Evolutionary conservation across 2,888 invertebrate species (phyloP).

Genomic region (Machimus rusticus): DNA sequence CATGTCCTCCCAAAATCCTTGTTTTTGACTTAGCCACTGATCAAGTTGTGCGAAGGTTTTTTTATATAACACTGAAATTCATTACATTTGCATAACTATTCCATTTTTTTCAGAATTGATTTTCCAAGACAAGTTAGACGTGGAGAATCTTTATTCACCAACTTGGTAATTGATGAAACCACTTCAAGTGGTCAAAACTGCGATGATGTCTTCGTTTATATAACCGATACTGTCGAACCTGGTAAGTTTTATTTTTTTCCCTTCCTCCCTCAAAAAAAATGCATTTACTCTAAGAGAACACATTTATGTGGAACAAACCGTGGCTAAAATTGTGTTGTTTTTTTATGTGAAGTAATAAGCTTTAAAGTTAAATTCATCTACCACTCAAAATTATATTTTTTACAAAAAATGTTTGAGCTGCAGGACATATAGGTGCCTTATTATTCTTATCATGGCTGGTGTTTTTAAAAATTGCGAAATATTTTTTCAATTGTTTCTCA

Average conservation of each 20-base stretch:
- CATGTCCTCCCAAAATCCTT: conserved; percentile 82
- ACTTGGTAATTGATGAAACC: conserved; percentile 79
- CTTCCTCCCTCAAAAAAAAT: no score
- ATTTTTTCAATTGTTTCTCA: no score
- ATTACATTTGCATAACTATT: conserved; percentile 45
- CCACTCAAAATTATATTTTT: no score
- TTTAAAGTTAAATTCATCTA: no score
- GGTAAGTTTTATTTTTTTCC: conserved; percentile 64
- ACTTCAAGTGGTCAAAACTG: conserved; percentile 70
- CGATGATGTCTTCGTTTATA: conserved; percentile 81
- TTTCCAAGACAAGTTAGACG: conserved; percentile 78
- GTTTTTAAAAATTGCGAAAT: no score
- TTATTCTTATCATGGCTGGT: no score
- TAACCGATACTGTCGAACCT: conserved; percentile 82
- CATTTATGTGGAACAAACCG: no score
- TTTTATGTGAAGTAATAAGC: no score
- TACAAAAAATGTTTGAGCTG: no score
- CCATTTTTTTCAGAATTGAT: conserved; percentile 67
- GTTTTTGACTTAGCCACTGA: conserved; percentile 81
- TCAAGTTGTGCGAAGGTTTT: conserved; percentile 66
- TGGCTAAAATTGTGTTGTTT: no score
- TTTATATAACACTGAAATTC: background rate
- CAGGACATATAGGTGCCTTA: no score
- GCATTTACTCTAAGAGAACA: no score
- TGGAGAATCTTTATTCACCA: conserved; percentile 79